phyloP scores from a whole-genome alignment of 2,888 invertebrate genomes.

The Patella pellucida region DNA sequence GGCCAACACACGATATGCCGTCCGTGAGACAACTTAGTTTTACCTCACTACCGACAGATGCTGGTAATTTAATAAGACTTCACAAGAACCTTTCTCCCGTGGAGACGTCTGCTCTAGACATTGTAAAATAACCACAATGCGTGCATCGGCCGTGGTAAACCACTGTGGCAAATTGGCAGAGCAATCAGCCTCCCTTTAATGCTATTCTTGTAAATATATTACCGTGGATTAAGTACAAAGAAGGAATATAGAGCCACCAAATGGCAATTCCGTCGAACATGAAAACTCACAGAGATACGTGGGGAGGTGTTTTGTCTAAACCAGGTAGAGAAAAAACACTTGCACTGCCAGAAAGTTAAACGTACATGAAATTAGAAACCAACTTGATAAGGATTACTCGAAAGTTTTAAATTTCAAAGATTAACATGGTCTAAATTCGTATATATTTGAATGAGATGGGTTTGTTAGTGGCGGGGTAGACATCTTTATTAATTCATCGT shows the following conservation, averaged over 20 bases:
- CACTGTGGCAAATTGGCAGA: conserved; percentile 1
- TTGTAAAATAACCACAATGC: conserved; percentile 7
- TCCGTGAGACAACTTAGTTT: conserved; percentile 7
- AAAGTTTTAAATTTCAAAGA: conserved; percentile 11
- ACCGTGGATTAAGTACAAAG: background rate
- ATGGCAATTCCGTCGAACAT: too few relatives aligned
- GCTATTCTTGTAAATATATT: conserved; percentile 9
- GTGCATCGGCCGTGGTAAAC: conserved; percentile 9
- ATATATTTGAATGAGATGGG: too few relatives aligned
- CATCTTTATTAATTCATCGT: too few relatives aligned
- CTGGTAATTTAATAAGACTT: conserved; percentile 7
- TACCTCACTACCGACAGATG: conserved; percentile 5
- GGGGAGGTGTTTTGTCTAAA: conserved; percentile 4
- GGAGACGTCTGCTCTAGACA: background rate
- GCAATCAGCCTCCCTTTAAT: background rate
- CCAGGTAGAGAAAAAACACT: conserved; percentile 9
- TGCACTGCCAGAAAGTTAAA: conserved; percentile 7
- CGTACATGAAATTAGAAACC: conserved; percentile 8
- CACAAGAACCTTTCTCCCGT: conserved; percentile 7
- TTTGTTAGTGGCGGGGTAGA: too few relatives aligned
- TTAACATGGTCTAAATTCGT: background rate
- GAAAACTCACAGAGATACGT: too few relatives aligned
- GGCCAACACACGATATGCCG: background rate
- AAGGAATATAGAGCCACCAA: background rate
- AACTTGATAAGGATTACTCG: conserved; percentile 3